A percentile compares a stretch with the other conserved stretches of the same genome.
These are phyloP conservation scores for Mythimna pallens DNA, from an alignment of 2,888 invertebrate genomes.

Conservation along the genomic window DNA sequence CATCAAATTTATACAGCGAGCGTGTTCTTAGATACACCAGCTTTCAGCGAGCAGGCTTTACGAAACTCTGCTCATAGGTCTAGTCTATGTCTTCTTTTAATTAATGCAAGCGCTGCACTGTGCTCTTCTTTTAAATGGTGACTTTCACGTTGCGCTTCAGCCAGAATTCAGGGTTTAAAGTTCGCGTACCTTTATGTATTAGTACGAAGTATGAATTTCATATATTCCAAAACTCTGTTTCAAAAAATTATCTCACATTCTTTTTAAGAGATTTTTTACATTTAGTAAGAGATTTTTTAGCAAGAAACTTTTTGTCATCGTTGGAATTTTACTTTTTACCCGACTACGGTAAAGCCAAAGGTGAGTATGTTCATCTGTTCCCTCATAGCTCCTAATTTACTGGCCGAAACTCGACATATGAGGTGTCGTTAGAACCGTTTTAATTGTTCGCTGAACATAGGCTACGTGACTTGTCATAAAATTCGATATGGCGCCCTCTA, in stretches of 20 bases:
- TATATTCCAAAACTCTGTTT: not conserved
- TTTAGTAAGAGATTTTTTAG: not conserved
- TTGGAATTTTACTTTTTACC: not conserved
- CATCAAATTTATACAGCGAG: constrained; percentile 66
- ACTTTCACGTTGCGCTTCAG: constrained; percentile 18
- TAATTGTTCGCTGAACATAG: too few species aligned
- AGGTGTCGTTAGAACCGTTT: too few species aligned
- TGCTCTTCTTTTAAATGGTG: constrained; percentile 18
- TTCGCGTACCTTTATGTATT: too few species aligned
- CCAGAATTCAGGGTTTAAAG: not conserved
- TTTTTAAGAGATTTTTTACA: not conserved
- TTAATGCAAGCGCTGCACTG: constrained; percentile 35
- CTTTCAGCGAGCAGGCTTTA: constrained; percentile 12
- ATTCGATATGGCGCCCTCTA: too few species aligned
- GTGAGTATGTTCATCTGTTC: too few species aligned
- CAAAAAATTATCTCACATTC: not conserved
- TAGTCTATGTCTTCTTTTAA: constrained; percentile 49
- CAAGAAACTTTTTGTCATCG: not conserved
- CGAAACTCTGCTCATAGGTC: constrained; percentile 32
- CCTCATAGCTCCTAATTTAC: too few species aligned
- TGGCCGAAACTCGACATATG: too few species aligned
- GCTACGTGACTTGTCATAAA: too few species aligned
- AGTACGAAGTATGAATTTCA: not conserved
- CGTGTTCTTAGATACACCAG: constrained; percentile 47
- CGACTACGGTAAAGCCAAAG: too few species aligned